Percentiles rank a stretch among this genome's conserved stretches.
Evolutionary conservation across 2,113 vertebrate genomes (phyloP).

Genomic region (Baryphthengus martii): DNA sequence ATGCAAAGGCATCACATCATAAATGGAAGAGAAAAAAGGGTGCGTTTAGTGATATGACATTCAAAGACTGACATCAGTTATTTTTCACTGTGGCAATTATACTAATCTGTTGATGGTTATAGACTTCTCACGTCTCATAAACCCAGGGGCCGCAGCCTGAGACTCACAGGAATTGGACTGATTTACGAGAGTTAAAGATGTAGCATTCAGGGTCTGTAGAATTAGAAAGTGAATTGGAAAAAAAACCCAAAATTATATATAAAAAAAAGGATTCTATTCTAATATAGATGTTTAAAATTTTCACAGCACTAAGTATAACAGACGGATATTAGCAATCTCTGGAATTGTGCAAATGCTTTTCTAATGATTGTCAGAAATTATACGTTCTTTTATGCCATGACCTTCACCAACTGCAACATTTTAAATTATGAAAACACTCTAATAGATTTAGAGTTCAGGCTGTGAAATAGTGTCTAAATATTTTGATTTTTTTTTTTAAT

Average conservation of each 20-base stretch:
- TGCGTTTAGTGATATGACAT: not conserved
- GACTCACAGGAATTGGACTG: not conserved
- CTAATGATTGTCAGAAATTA: conserved; percentile 10
- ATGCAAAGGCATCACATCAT: not conserved
- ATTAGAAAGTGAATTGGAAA: not conserved
- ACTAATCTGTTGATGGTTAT: not conserved
- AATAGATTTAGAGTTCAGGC: not conserved
- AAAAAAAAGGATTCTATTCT: not conserved
- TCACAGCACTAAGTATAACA: not conserved
- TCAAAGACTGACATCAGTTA: not conserved
- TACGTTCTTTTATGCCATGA: conserved; percentile 7
- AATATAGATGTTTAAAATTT: not conserved
- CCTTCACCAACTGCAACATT: not conserved
- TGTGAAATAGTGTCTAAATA: conserved; percentile 4
- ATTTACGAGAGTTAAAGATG: not conserved
- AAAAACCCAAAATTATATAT: not conserved
- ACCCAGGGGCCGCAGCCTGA: not conserved
- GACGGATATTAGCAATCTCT: conserved; percentile 1
- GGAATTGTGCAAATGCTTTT: conserved; percentile 5
- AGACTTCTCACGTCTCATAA: not conserved
- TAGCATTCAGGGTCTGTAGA: not conserved
- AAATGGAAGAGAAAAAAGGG: not conserved
- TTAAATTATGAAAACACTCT: not conserved
- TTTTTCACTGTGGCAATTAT: not conserved
- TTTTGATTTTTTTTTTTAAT: not conserved